Evolutionary conservation across 1,140 invertebrate species (phyloP), one percentile per base, ranked within the genome.

Genomic region (Colletes latitarsis): DNA sequence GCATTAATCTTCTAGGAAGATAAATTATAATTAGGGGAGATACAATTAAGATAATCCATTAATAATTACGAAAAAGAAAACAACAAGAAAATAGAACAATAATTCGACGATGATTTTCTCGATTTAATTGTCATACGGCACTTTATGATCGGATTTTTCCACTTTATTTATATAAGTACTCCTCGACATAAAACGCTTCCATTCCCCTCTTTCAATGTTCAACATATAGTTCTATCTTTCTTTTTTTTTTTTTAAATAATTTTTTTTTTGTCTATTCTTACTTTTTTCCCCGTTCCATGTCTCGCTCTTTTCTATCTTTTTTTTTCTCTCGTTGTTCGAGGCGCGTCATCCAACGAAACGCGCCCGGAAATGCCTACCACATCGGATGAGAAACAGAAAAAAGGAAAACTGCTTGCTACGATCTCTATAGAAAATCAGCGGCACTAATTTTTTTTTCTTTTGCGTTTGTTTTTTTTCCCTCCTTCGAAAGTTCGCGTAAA

Each of bases 31-130:
- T 93, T 89, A 91, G 30, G 88, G 63, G 84, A 43, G 87, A 91
- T 92, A 92, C 85, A 83, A 92, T 91, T 93, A 93, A 89, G 83
- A 90, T 92, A 93, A 91, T 92, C 88, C 89, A 91, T 92, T 92
- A 91, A 90, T 92, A 90, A 91, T 92, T 89, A 92, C 88, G 86
- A 89, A 92, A n/a, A 92, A 92, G 87, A 92, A 92, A 92, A 92
- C 90, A 92, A 92, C 89, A 91, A 92, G 86, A 92, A 92, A 92
- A 92, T 89, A 90, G 85, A 92, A 90, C 88, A 92, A 87, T 88
- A 89, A 81, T 88, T 89, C 70, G 66, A 83, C 70, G 66, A 83
- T 81, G 63, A 64, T 77, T 82, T 30, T 85, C 62, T 82, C 60
- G 75, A 63, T 87, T 85, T 85, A 81, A 66, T 72, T 77, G 60